Conservation (phyloP, 2,888 invertebrate genomes). For the Nephrotoma appendiculata region DNA sequence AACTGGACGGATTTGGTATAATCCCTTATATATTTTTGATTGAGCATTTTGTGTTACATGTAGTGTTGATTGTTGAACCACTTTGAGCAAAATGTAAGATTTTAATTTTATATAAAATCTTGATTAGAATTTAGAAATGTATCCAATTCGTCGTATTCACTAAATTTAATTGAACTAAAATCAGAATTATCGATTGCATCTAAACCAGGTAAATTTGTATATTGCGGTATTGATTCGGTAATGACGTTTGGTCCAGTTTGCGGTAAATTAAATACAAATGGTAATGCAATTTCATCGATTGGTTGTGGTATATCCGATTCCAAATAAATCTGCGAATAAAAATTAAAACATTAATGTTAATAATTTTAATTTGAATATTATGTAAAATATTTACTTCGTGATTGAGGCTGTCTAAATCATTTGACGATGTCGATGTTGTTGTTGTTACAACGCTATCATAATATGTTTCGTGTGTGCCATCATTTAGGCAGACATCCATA, state of each 20-base stretch:
- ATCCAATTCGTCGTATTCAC: conserved; percentile 3
- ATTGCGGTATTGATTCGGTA: conserved; percentile 4
- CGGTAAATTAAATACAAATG: conserved; percentile 3
- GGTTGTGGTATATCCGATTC: conserved; percentile 1
- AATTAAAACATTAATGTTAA: background rate
- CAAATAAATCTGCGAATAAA: background rate
- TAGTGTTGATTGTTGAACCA: background rate
- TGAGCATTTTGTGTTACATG: background rate
- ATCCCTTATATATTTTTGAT: background rate
- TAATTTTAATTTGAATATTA: background rate
- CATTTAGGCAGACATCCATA: conserved; percentile 2
- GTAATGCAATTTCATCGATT: conserved; percentile 5
- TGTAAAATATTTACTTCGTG: background rate
- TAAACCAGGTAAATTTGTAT: conserved; percentile 2
- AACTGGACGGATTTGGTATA: background rate
- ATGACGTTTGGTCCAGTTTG: conserved; percentile 4
- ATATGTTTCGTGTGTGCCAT: background rate
- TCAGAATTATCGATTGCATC: conserved; percentile 1
- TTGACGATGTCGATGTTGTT: background rate
- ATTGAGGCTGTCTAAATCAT: background rate
- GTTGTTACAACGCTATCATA: background rate
- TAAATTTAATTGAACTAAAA: conserved; percentile 6
- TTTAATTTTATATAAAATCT: background rate
- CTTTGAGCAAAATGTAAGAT: background rate
- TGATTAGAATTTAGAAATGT: conserved; percentile 4